Evolutionary conservation across 2,888 invertebrate species (phyloP).

Genomic region (Epinotia brunnichana): DNA sequence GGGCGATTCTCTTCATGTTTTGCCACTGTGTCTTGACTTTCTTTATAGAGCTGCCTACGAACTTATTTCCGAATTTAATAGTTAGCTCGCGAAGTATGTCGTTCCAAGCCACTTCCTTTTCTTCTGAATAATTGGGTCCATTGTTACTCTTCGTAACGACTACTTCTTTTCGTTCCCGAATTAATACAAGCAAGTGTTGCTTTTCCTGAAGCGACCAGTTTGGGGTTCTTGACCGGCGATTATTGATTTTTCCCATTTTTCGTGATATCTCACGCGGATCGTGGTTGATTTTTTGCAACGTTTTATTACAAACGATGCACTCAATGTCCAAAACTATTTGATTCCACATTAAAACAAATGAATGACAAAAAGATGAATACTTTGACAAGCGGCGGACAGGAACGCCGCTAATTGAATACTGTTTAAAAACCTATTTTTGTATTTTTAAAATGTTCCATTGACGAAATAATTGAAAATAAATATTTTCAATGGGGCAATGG

Average conservation of each 20-base stretch:
- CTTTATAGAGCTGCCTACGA: constrained; percentile 71
- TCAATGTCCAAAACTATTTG: constrained; percentile 79
- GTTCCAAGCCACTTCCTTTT: constrained; percentile 78
- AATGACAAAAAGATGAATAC: constrained; percentile 53
- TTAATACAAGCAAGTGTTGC: constrained; percentile 76
- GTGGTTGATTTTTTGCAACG: constrained; percentile 79
- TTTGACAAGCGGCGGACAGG: constrained; percentile 63
- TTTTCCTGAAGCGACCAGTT: constrained; percentile 80
- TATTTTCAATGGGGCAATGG: constrained; percentile 52
- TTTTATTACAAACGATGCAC: constrained; percentile 82
- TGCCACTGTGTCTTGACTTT: constrained; percentile 82
- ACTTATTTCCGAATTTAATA: constrained; percentile 72
- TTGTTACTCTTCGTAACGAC: constrained; percentile 74
- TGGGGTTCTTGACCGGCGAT: constrained; percentile 72
- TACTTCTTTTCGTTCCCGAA: constrained; percentile 72
- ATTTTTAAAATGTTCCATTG: constrained; percentile 48
- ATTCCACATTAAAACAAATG: constrained; percentile 80
- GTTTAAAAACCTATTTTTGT: constrained; percentile 57
- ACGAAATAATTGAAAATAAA: constrained; percentile 50
- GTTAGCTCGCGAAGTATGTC: constrained; percentile 70
- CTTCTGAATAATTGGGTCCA: constrained; percentile 75
- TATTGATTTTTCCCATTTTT: constrained; percentile 74
- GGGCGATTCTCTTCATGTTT: constrained; percentile 79
- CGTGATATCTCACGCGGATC: constrained; percentile 58
- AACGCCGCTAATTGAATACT: constrained; percentile 53